A percentile compares a stretch with the other conserved stretches of the same genome.
phyloP scores from a whole-genome alignment of 2,113 vertebrate genomes.

The Rattus norvegicus region DNA sequence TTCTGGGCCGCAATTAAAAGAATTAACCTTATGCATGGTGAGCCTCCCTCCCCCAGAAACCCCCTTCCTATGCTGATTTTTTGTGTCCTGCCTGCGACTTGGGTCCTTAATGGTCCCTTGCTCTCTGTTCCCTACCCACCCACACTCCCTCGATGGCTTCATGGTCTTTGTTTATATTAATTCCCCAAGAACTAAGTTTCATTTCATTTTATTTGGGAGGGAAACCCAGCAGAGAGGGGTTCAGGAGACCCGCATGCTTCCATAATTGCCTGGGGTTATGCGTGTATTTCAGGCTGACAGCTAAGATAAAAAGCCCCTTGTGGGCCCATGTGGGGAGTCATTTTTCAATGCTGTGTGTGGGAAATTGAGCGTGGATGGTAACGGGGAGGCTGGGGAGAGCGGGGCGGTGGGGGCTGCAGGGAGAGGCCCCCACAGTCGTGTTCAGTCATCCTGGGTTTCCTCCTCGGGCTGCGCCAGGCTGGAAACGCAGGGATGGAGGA shows the following conservation, averaged over 20 bases:
- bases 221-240: slow-evolving; percentile 81
- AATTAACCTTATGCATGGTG: slow-evolving; percentile 75
- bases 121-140: neutral
- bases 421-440: neutral
- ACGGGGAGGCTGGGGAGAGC: slow-evolving; percentile 15
- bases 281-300: slow-evolving; percentile 72
- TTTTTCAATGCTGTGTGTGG: slow-evolving; percentile 78
- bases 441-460: neutral
- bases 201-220: slow-evolving; percentile 84
- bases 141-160: slow-evolving; percentile 71
- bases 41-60: slow-evolving; percentile 39
- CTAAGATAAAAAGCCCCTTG: slow-evolving; percentile 77
- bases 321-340: slow-evolving; percentile 70
- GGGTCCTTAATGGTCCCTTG: slow-evolving; percentile 52
- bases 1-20: slow-evolving; percentile 81
- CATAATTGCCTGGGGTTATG: slow-evolving; percentile 77
- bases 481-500: neutral
- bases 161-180: slow-evolving; percentile 81
- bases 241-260: slow-evolving; percentile 82
- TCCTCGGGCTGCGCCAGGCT: neutral
- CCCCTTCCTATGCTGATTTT: neutral
- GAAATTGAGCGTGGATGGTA: slow-evolving; percentile 67
- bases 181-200: slow-evolving; percentile 85
- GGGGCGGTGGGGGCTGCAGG: neutral
- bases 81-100: slow-evolving; percentile 45